These are phyloP conservation scores for Amblyraja radiata DNA, from an alignment of 2,797 vertebrate species.

Conservation along the genomic window DNA sequence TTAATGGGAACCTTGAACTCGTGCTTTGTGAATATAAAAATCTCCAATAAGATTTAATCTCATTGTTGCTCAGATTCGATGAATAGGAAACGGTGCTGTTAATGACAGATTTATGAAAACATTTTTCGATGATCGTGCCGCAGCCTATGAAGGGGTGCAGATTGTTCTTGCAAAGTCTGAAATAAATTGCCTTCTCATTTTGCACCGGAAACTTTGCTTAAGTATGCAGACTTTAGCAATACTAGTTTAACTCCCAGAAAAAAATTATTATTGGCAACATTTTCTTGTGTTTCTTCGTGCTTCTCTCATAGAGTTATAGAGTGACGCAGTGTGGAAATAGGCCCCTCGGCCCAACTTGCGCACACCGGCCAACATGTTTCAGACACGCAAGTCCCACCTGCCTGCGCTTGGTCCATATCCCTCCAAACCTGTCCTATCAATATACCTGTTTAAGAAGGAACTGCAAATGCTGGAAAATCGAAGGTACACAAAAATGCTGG, in stretches of 20 bases:
- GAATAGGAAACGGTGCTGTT: conserved; percentile 39
- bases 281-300: background rate
- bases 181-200: background rate
- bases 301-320: too few relatives aligned
- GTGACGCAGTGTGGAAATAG: too few relatives aligned
- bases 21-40: conserved; percentile 32
- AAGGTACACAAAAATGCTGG: too few relatives aligned
- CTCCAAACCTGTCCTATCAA: too few relatives aligned
- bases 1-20: background rate
- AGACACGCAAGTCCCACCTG: too few relatives aligned
- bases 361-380: too few relatives aligned
- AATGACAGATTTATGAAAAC: conserved; percentile 49
- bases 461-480: too few relatives aligned
- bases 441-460: too few relatives aligned
- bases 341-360: too few relatives aligned
- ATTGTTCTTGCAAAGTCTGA: conserved; percentile 43
- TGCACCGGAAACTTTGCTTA: background rate
- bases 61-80: conserved; percentile 43
- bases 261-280: background rate
- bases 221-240: background rate
- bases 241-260: background rate
- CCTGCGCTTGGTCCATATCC: too few relatives aligned
- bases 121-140: conserved; percentile 39
- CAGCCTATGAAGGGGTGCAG: conserved; percentile 48
- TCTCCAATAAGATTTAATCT: conserved; percentile 44